Evolutionary conservation across 2,888 invertebrate species (phyloP), one percentile per base, ranked within the genome.

Genomic region (Aphrophora alni): DNA sequence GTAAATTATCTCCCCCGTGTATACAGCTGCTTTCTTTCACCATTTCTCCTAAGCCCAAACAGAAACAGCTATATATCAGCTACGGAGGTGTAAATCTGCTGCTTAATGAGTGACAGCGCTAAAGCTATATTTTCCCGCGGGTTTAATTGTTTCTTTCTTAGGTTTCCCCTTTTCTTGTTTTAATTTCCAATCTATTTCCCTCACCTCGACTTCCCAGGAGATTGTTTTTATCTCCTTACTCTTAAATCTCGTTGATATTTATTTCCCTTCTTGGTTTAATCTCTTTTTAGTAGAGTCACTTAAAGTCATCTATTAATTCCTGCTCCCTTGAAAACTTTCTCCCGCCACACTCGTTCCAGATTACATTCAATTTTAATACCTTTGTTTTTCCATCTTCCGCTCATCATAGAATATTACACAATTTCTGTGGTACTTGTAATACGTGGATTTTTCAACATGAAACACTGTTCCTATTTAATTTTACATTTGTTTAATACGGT

Each of bases 121-220:
- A 10, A 21, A 21, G 59, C 59, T 59, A 59, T 59, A 59, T 59
- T 59, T 59, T 59, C 21, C 59, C 59, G 59, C n/a, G 59, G 21
- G 59, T 59, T 59, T 59, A 59, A 59, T 59, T 59, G 59, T 59
- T 59, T 59, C 59, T 21, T 59, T n/a, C n/a, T n/a, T n/a, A n/a
- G n/a, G n/a, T n/a, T n/a, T 21, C 59, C 59, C 59, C 59, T 59
- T 59, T 59, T 59, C 59, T 59, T 59, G 59, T 59, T 59, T 59
- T 59, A 59, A 59, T 59, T 59, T 59, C 59, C 59, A 59, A 59
- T 59, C 59, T 21, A 59, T 59, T 59, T 21, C 59, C 59, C 59
- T 21, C 59, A 21, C 59, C 59, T 21, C 14, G 5, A 33, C 33
- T 3, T 17, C 59, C 10, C 21, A 21, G 5, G 14, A 59, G 59